These are phyloP conservation scores for Erpobdella octoculata DNA, from an alignment of 2,888 invertebrate genomes.

Conservation along the genomic window DNA sequence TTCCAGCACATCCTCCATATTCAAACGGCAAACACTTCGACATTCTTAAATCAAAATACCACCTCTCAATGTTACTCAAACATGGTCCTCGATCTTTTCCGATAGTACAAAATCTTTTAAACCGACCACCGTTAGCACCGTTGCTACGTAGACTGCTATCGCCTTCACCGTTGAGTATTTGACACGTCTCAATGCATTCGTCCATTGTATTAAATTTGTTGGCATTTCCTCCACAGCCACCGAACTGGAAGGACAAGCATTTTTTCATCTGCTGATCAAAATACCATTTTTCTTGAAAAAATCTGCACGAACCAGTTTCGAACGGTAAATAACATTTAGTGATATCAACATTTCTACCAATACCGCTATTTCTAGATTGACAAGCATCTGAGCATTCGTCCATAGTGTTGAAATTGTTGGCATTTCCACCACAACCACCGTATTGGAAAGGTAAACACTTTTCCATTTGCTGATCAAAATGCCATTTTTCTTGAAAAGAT, in stretches of 20 bases:
- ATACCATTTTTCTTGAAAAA: slow-evolving; percentile 60
- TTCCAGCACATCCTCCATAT: slow-evolving; percentile 77
- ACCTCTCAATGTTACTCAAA: slow-evolving; percentile 60
- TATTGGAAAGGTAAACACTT: slow-evolving; percentile 67
- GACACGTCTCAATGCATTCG: slow-evolving; percentile 37
- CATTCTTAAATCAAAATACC: slow-evolving; percentile 62
- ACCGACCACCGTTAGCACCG: slow-evolving; percentile 30
- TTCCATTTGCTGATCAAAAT: slow-evolving; percentile 61
- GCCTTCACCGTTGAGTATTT: background rate
- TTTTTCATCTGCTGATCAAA: slow-evolving; percentile 59
- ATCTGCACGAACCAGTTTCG: slow-evolving; percentile 27
- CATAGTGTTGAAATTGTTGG: slow-evolving; percentile 64
- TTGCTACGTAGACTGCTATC: background rate
- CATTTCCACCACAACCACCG: slow-evolving; percentile 76
- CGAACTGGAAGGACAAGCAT: slow-evolving; percentile 60
- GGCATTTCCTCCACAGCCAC: slow-evolving; percentile 76
- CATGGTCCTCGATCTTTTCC: slow-evolving; percentile 65
- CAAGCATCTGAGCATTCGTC: slow-evolving; percentile 38
- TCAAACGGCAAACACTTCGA: slow-evolving; percentile 64
- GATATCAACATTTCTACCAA: background rate
- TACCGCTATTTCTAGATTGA: background rate
- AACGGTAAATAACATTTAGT: slow-evolving; percentile 14
- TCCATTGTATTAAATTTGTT: slow-evolving; percentile 62
- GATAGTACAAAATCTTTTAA: slow-evolving; percentile 66
- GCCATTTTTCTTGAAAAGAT: slow-evolving; percentile 53